Conservation (phyloP, 2,113 vertebrate species). For the Cyprinodon brontotheroides region DNA sequence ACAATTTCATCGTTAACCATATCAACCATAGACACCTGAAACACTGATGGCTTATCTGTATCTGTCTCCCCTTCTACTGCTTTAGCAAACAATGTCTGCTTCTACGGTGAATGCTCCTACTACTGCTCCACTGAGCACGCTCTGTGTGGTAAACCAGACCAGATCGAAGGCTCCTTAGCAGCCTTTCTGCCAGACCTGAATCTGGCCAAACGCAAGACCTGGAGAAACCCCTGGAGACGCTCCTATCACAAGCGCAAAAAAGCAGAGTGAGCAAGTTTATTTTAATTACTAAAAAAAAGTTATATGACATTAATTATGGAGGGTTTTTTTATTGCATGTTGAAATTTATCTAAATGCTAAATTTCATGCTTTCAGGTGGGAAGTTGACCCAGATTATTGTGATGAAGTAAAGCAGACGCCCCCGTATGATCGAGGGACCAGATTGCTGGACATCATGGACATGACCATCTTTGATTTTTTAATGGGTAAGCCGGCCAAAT, state of each 20-base stretch:
- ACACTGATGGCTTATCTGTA: background rate
- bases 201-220: constrained; percentile 94
- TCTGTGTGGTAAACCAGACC: constrained; percentile 93
- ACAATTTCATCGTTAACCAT: background rate
- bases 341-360: background rate
- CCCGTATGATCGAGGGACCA: constrained; percentile 88
- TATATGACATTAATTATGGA: background rate
- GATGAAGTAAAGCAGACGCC: constrained; percentile 97
- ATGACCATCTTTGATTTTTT: constrained; percentile 99
- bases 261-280: constrained; percentile 87
- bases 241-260: constrained; percentile 99
- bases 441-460: constrained; percentile 96
- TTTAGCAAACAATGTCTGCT: constrained; percentile 95
- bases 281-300: background rate
- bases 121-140: constrained; percentile 98
- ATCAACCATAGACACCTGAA: background rate
- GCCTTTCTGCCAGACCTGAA: constrained; percentile 94
- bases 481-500: constrained; percentile 83
- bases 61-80: background rate
- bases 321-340: background rate
- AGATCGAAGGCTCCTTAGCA: constrained; percentile 94
- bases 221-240: constrained; percentile 97
- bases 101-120: constrained; percentile 97
- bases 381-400: constrained; percentile 96
- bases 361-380: constrained; percentile 84